These are phyloP conservation scores for Leptodactylus fallax DNA, from an alignment of 2,797 vertebrate species.

Conservation along the genomic window DNA sequence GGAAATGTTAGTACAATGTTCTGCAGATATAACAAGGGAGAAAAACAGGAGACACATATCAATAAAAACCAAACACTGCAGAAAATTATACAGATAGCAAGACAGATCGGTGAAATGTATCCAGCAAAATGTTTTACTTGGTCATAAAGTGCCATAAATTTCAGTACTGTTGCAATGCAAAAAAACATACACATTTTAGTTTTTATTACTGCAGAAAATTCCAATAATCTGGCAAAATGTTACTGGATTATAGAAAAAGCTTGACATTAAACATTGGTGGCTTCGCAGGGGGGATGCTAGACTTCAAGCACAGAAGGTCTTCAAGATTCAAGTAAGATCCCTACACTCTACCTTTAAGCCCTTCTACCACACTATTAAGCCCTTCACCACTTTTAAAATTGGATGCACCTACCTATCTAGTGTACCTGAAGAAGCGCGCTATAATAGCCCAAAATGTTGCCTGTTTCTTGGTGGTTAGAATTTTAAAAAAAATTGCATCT, in stretches of 20 bases:
- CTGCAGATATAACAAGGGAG: neutral
- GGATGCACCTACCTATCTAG: too few species aligned
- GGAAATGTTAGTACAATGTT: neutral
- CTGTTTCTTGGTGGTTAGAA: too few species aligned
- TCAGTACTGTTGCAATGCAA: neutral
- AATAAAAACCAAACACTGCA: conserved; percentile 28
- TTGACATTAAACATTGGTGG: neutral
- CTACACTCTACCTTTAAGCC: too few species aligned
- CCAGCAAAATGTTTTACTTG: neutral
- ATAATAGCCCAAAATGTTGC: too few species aligned
- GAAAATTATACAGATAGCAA: neutral
- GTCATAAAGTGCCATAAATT: neutral
- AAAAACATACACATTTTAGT: neutral
- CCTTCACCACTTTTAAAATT: too few species aligned
- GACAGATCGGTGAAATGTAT: neutral
- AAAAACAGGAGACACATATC: conserved; percentile 8
- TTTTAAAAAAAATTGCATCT: too few species aligned
- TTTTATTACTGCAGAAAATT: neutral
- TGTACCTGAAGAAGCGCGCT: too few species aligned
- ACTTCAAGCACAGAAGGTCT: neutral
- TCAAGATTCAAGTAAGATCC: neutral
- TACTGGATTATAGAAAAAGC: neutral
- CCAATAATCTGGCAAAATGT: neutral
- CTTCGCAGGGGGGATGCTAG: neutral
- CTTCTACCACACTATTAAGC: too few species aligned